Percentiles rank a stretch among this genome's conserved stretches.
phyloP scores from a whole-genome alignment of 2,888 invertebrate genomes.

The Tenthredo distinguenda region DNA sequence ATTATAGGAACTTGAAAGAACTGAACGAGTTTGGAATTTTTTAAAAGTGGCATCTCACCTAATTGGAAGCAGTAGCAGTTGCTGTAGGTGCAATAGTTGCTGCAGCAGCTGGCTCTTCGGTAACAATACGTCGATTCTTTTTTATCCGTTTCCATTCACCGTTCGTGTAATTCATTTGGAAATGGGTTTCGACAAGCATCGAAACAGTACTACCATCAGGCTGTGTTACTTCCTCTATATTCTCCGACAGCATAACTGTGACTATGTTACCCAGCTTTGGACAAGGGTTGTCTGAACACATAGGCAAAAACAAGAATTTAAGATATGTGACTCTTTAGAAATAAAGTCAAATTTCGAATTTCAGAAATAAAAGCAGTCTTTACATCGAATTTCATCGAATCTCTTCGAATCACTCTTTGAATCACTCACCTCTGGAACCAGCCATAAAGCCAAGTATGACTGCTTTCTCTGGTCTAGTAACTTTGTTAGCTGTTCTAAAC shows the following conservation, averaged over 20 bases:
- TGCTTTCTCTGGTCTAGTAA: slow-evolving; percentile 97
- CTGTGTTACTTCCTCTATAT: slow-evolving; percentile 92
- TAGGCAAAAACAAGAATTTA: slow-evolving; percentile 58
- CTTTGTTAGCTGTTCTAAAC: slow-evolving; percentile 97
- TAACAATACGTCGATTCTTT: slow-evolving; percentile 89
- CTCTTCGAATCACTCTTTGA: slow-evolving; percentile 81
- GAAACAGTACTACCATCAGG: slow-evolving; percentile 89
- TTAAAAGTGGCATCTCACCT: slow-evolving; percentile 46
- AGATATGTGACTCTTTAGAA: not conserved
- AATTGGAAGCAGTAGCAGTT: slow-evolving; percentile 72
- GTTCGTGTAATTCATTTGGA: slow-evolving; percentile 99
- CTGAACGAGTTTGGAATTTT: not conserved
- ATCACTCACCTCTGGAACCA: slow-evolving; percentile 90
- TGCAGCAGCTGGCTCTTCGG: slow-evolving; percentile 71
- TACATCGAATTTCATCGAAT: slow-evolving; percentile 60
- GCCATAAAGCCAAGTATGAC: slow-evolving; percentile 99
- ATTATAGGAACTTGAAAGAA: not conserved
- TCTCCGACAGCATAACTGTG: slow-evolving; percentile 96
- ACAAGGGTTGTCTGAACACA: slow-evolving; percentile 92
- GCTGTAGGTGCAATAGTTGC: slow-evolving; percentile 64
- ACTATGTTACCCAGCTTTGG: slow-evolving; percentile 98
- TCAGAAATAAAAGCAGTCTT: not conserved
- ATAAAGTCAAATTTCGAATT: not conserved
- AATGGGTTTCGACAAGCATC: slow-evolving; percentile 95
- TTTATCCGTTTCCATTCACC: slow-evolving; percentile 98